Percentiles rank a stretch among this genome's conserved stretches.
Evolutionary conservation across 2,797 vertebrate species (phyloP).

Genomic region (Sylvilagus floridanus): DNA sequence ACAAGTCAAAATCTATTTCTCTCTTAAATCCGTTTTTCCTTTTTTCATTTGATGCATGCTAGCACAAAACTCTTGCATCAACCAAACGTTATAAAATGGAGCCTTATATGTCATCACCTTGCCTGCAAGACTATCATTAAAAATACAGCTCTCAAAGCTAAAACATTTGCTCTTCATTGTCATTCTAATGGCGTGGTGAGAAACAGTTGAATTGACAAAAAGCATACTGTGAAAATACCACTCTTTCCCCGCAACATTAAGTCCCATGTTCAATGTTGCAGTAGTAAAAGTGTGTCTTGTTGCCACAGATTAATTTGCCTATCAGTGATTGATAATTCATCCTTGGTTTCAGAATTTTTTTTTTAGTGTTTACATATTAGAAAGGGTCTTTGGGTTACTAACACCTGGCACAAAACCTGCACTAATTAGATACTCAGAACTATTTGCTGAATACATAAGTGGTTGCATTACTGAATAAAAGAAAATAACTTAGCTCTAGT

Average conservation of each 20-base stretch:
- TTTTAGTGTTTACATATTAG: conserved; percentile 1
- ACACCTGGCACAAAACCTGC: not conserved
- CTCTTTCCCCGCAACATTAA: not conserved
- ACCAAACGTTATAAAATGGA: conserved; percentile 30
- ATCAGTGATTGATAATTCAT: not conserved
- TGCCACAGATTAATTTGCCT: not conserved
- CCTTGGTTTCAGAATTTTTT: conserved; percentile 18
- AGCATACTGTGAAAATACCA: conserved; percentile 56
- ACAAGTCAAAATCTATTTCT: not conserved
- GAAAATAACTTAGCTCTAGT: not conserved
- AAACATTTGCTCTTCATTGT: conserved; percentile 30
- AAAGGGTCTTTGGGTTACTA: conserved; percentile 14
- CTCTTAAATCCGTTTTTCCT: not conserved
- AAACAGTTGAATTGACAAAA: conserved; percentile 17
- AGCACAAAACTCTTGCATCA: not conserved
- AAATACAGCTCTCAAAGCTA: not conserved
- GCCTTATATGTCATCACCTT: not conserved
- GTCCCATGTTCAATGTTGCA: not conserved
- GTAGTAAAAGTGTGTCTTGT: not conserved
- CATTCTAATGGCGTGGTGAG: conserved; percentile 19
- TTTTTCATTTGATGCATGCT: not conserved
- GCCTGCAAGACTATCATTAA: not conserved
- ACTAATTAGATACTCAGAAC: conserved; percentile 8
- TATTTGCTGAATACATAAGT: conserved; percentile 27
- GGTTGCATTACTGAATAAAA: not conserved